Evolutionary conservation across 1,140 invertebrate species (phyloP).

Genomic region (Euwallacea fornicatus): DNA sequence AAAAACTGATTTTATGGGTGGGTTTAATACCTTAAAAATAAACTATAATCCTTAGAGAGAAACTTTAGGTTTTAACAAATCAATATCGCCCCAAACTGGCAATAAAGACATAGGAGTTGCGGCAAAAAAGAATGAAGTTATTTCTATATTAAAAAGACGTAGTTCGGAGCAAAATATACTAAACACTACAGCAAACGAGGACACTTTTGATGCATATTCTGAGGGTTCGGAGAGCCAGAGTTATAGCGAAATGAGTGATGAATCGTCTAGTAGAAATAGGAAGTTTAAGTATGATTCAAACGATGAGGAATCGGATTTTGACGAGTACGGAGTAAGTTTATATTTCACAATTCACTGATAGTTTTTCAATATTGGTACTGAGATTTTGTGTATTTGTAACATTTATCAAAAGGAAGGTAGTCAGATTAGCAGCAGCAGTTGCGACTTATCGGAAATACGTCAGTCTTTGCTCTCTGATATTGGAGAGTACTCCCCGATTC

Average conservation of each 20-base stretch:
- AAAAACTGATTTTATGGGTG: slow-evolving; percentile 43
- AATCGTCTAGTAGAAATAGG: slow-evolving; percentile 64
- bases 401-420: slow-evolving; percentile 60
- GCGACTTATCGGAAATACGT: slow-evolving; percentile 70
- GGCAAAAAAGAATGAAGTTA: slow-evolving; percentile 52
- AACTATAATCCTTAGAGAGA: slow-evolving; percentile 5
- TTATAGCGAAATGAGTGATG: slow-evolving; percentile 62
- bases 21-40: neutral
- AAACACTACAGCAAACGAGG: slow-evolving; percentile 39
- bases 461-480: slow-evolving; percentile 72
- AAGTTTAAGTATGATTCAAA: slow-evolving; percentile 54
- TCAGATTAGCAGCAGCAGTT: slow-evolving; percentile 61
- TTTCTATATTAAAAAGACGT: slow-evolving; percentile 61
- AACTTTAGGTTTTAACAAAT: slow-evolving; percentile 21
- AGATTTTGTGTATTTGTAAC: neutral
- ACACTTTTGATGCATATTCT: slow-evolving; percentile 50
- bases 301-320: slow-evolving; percentile 60
- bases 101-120: slow-evolving; percentile 22
- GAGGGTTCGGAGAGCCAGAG: slow-evolving; percentile 62
- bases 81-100: slow-evolving; percentile 12
- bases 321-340: slow-evolving; percentile 56
- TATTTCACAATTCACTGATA: neutral
- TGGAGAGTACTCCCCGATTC: slow-evolving; percentile 64
- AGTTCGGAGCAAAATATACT: slow-evolving; percentile 58
- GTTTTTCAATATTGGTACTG: neutral